phyloP scores from a whole-genome alignment of 2,113 vertebrate genomes.

The Coryphaenoides rupestris region DNA sequence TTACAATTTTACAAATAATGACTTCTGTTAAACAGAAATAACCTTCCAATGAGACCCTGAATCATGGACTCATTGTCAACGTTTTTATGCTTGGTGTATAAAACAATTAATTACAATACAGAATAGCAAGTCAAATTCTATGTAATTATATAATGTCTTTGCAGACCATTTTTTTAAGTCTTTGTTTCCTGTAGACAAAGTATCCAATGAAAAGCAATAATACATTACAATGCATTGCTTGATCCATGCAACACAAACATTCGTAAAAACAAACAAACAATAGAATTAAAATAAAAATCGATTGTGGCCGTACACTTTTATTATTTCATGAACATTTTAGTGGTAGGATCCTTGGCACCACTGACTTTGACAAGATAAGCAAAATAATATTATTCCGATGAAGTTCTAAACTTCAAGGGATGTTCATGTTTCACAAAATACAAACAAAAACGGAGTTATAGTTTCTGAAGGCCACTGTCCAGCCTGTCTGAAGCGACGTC shows the following conservation, averaged over 20 bases:
- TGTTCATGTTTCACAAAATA: not conserved
- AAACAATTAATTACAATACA: not conserved
- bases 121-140: not conserved
- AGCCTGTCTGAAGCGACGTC: conserved; percentile 51
- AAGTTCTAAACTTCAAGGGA: conserved; percentile 3
- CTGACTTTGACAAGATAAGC: too few relatives aligned
- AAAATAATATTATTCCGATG: too few relatives aligned
- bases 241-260: not conserved
- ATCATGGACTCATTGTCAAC: not conserved
- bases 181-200: not conserved
- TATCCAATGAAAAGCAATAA: not conserved
- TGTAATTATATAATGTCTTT: not conserved
- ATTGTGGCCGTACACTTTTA: not conserved
- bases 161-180: not conserved
- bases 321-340: not conserved
- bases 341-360: not conserved
- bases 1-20: too few relatives aligned
- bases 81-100: not conserved
- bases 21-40: too few relatives aligned
- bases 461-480: conserved; percentile 61
- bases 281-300: not conserved
- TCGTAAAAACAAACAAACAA: not conserved
- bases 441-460: conserved; percentile 42
- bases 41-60: too few relatives aligned
- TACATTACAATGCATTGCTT: not conserved